Conservation (phyloP, 2,888 invertebrate species). For the Eupithecia dodoneata region DNA sequence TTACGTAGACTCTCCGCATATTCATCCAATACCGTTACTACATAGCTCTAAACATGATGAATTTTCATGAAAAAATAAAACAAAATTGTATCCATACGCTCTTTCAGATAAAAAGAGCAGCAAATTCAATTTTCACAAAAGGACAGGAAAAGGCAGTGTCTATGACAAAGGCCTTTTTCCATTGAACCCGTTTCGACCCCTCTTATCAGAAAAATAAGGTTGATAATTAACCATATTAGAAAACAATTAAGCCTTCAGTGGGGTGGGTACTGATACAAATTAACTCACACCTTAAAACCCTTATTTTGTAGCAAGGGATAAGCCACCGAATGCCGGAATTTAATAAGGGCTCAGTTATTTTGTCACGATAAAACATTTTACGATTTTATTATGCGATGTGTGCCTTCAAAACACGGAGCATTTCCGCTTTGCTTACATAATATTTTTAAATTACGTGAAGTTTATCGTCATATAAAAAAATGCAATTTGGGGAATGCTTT, state of each 20-base stretch:
- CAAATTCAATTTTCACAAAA: constrained; percentile 10
- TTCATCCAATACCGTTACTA: no score
- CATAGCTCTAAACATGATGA: no score
- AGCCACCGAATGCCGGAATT: constrained; percentile 63
- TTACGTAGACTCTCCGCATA: no score
- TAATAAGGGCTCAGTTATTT: constrained; percentile 66
- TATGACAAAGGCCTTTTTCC: neutral
- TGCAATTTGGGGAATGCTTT: constrained; percentile 17
- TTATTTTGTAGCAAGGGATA: constrained; percentile 52
- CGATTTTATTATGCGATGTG: constrained; percentile 68
- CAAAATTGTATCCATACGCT: neutral
- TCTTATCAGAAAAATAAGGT: constrained; percentile 14
- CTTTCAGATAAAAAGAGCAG: constrained; percentile 4
- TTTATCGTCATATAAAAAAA: constrained; percentile 27
- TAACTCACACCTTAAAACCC: constrained; percentile 44
- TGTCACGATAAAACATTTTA: constrained; percentile 68
- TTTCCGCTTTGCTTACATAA: constrained; percentile 70
- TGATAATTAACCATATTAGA: constrained; percentile 24
- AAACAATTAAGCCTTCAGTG: constrained; percentile 27
- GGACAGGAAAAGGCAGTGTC: neutral
- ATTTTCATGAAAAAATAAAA: neutral
- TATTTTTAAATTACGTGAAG: constrained; percentile 70
- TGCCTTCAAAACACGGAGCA: constrained; percentile 66
- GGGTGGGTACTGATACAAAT: constrained; percentile 22
- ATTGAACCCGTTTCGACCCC: neutral